Base-by-base conservation (phyloP, 2,797 vertebrate species). In the Podarcis lilfordi region DNA sequence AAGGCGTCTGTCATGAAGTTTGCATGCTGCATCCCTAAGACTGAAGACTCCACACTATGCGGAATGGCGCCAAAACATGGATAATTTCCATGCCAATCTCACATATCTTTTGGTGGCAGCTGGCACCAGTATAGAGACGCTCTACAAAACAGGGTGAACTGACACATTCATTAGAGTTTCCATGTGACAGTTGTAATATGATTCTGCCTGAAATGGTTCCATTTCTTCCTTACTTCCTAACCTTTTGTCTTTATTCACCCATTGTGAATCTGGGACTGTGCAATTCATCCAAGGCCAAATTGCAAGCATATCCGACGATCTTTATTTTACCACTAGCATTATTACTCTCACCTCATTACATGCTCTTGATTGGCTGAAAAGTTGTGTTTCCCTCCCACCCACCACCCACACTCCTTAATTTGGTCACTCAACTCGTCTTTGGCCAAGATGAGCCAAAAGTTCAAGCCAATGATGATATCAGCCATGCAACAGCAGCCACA, bases 211-310 rank as follows among this genome's bases (percentile, higher is more conserved):
- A 19, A 89, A 74, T 21, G 7, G 27, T 75, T 59, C 69, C 5
- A 32, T 83, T 66, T 35, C 15, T 37, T 80, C n/a, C 74, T 27
- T 13, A 66, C 50, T 80, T 74, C 35, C 45, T 75, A 17, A 69
- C 61, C 19, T 50, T 89, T 74, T 32, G 8, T n/a, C 27, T 81
- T 78, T 50, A 75, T 61, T 76, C 21, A 40, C 9, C 68, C 71
- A 64, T 55, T 89, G 77, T 86, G 64, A 92, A 86, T 89, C 15
- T 13, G n/a, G 5, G 32, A 43, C 1, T 29, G 69, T 32, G 13
- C 4, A 75, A 77, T 23, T 71, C 87, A 91, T 82, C 78, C 29
- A 69, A 84, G 85, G 90, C 43, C 43, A 89, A n/a, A 37, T 82
- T 72, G 23, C 69, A 50, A 4, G 21, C 9, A 19, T 64, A 88